Base-by-base conservation (phyloP, 2,797 vertebrate species). In the Tolypeutes matacus region DNA sequence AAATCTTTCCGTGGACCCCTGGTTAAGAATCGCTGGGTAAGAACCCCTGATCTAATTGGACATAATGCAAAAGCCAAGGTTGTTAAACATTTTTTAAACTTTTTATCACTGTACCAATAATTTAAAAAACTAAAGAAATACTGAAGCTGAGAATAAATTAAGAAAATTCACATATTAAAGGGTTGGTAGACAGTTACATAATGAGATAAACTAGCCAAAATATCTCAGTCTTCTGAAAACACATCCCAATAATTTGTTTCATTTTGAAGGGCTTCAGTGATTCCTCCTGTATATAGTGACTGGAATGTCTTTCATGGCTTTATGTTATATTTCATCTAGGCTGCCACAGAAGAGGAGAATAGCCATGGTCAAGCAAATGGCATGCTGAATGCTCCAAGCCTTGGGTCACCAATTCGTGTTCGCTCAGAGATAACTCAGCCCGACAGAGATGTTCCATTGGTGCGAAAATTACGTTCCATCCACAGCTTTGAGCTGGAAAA, bases 401-500 rank as follows among this genome's bases (percentile, higher is more conserved):
- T 99, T 0, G 99, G 99, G 10, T 99, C 99, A 62, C 99, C 99
- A 0, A 97, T 99, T 96, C 99, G 99, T 80, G 98, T 99, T 73
- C 98, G 98, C 62, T 98, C 99, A 3, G 99, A 99, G 95, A 98
- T 98, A 87, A 98, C 98, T 58, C 98, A 98, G 72, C 98, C 98
- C n/a, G 99, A 99, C 89, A 98, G 99, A 64, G 99, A 99, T 20
- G 98, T 98, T 34, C 99, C 99, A 0, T 98, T 99, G 91, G 98
- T 99, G 97, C 99, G 99, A 51, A 99, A 99, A 97, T 98, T 99
- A 46, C 99, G 99, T 91, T 99, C 99, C 90, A 99, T 99, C 95
- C 99, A 99, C 97, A 99, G 99, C 97, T 99, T 99, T 96, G 99
- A 99, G 95, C 98, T 99, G 97, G 99, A 99, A 98, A 99, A 98